Evolutionary conservation across 2,113 vertebrate species (phyloP).

Genomic region (Microcebus tavaratra): DNA sequence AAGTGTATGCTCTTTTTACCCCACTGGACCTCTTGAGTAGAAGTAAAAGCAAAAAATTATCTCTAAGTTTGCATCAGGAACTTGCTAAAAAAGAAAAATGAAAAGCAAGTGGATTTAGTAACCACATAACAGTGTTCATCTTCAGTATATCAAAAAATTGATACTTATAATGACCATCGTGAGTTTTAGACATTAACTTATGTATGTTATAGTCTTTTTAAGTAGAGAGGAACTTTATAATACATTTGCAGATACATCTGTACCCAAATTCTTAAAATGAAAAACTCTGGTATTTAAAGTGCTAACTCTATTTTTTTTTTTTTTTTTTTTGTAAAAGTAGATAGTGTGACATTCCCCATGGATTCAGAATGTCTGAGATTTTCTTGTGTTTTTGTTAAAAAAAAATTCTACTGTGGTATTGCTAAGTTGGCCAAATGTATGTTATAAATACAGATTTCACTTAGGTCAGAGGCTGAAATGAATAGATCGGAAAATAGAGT

Average conservation of each 20-base stretch:
- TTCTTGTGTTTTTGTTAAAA: slow-evolving; percentile 36
- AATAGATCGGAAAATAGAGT: background rate
- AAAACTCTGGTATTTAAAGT: background rate
- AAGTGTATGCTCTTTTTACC: background rate
- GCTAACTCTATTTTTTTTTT: background rate
- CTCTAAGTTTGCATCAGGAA: background rate
- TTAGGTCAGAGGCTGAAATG: background rate
- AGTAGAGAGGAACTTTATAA: background rate
- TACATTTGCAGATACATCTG: background rate
- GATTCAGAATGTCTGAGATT: slow-evolving; percentile 6
- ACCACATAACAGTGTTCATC: background rate
- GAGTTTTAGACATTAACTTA: background rate
- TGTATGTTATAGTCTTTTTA: background rate
- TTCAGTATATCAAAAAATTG: background rate
- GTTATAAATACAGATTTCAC: background rate
- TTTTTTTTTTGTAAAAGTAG: background rate
- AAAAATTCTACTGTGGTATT: background rate
- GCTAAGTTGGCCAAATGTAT: background rate
- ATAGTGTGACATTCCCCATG: background rate
- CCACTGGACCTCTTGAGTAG: background rate
- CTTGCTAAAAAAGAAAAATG: background rate
- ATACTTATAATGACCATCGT: background rate
- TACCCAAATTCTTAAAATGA: background rate
- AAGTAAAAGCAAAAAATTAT: background rate
- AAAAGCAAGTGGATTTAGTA: background rate